A percentile compares a stretch with the other conserved stretches of the same genome.
Conservation (phyloP, 2,888 invertebrate species). For the Torymus auratus region DNA sequence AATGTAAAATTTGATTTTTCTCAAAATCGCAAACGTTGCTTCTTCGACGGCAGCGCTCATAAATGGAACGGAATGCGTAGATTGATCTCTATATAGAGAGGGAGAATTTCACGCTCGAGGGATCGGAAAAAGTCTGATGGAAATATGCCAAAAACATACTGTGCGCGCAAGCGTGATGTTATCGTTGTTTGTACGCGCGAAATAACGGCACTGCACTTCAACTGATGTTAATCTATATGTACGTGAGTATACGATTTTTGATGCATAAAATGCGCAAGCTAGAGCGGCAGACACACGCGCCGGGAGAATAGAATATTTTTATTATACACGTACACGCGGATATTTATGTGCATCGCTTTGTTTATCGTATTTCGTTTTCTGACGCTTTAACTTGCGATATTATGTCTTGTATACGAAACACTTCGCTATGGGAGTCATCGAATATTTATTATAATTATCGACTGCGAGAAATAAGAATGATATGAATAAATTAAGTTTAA, state of each 20-base stretch:
- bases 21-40: background rate
- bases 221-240: background rate
- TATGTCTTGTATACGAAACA: constrained; percentile 13
- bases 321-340: constrained; percentile 13
- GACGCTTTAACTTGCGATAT: constrained; percentile 35
- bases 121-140: constrained; percentile 41
- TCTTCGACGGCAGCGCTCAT: background rate
- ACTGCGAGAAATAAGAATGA: constrained; percentile 59
- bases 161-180: background rate
- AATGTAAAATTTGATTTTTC: constrained; percentile 3
- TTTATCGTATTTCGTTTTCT: constrained; percentile 1
- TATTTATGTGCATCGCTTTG: background rate
- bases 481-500: constrained; percentile 48
- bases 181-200: background rate
- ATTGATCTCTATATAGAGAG: constrained; percentile 7
- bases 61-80: constrained; percentile 13
- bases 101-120: constrained; percentile 12
- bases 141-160: constrained; percentile 26
- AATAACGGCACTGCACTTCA: background rate
- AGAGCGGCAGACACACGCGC: constrained; percentile 25
- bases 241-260: background rate
- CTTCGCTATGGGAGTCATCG: constrained; percentile 16
- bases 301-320: constrained; percentile 41
- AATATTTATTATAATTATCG: constrained; percentile 44
- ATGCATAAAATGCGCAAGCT: constrained; percentile 1